These are phyloP conservation scores for Climacteris rufus DNA, from an alignment of 2,113 vertebrate species.

Conservation along the genomic window DNA sequence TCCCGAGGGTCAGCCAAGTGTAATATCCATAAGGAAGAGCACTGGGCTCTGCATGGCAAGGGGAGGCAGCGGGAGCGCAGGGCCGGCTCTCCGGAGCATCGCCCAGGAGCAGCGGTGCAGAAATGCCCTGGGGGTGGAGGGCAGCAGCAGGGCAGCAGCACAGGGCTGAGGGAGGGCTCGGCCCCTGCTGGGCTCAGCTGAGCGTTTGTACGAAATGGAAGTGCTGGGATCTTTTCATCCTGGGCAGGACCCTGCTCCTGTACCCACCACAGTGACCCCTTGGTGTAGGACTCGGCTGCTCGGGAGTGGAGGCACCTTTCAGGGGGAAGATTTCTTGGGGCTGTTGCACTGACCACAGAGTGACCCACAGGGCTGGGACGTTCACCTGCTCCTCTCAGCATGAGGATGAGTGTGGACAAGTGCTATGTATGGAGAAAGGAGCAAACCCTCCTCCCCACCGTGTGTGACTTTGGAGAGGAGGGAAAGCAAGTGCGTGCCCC, in stretches of 20 bases:
- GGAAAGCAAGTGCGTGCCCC: rapidly evolving
- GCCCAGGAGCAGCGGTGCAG: background rate
- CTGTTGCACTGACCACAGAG: background rate
- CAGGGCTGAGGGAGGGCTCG: background rate
- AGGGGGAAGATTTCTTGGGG: background rate
- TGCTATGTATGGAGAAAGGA: background rate
- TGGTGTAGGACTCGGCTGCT: background rate
- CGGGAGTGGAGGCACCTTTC: background rate
- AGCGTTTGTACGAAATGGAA: rapidly evolving
- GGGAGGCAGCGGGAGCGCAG: background rate
- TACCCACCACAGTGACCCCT: background rate
- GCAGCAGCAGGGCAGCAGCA: background rate
- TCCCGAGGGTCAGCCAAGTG: background rate
- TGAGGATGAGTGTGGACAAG: background rate
- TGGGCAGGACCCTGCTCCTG: background rate
- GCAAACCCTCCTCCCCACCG: background rate
- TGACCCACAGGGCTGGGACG: background rate
- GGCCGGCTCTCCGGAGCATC: rapidly evolving
- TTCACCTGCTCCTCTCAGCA: background rate
- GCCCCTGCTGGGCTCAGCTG: background rate
- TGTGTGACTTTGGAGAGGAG: background rate
- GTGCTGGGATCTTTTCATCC: background rate
- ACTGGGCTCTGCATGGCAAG: background rate
- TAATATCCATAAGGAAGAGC: background rate
- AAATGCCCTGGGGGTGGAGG: background rate